Evolutionary conservation across 2,113 vertebrate genomes (phyloP).

Genomic region (Cyphomyrus plagiostoma): DNA sequence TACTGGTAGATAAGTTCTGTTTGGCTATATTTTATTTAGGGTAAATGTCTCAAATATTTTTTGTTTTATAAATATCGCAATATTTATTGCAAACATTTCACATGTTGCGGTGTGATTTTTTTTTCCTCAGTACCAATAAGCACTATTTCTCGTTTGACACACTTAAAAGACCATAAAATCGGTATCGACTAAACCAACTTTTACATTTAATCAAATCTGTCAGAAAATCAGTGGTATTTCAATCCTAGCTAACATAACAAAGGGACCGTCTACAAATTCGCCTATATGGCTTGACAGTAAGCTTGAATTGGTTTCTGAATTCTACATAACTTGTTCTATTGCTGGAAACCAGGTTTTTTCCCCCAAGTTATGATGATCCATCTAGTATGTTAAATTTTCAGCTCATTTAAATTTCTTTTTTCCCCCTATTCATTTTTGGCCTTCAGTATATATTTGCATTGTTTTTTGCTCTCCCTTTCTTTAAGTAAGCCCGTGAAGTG

Average conservation of each 20-base stretch:
- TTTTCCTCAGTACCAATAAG: too few relatives aligned
- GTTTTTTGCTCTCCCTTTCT: not conserved
- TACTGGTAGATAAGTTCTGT: too few relatives aligned
- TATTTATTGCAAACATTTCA: too few relatives aligned
- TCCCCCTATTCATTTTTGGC: not conserved
- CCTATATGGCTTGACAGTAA: not conserved
- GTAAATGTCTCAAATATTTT: not conserved
- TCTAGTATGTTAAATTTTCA: not conserved
- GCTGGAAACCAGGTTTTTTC: not conserved
- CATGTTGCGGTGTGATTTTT: too few relatives aligned
- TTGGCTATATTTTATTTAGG: not conserved
- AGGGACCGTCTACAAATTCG: not conserved
- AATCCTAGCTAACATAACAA: not conserved
- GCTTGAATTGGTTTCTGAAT: not conserved
- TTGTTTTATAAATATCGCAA: too few relatives aligned
- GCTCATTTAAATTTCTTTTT: not conserved
- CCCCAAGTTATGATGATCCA: not conserved
- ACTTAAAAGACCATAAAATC: too few relatives aligned
- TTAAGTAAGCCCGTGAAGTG: not conserved
- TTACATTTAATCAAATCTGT: not conserved
- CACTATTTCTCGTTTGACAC: too few relatives aligned
- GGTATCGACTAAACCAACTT: not conserved
- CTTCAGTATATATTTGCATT: not conserved
- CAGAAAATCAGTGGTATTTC: not conserved
- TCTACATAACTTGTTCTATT: not conserved